phyloP scores from a whole-genome alignment of 2,888 invertebrate species.

The Lymantria monacha region DNA sequence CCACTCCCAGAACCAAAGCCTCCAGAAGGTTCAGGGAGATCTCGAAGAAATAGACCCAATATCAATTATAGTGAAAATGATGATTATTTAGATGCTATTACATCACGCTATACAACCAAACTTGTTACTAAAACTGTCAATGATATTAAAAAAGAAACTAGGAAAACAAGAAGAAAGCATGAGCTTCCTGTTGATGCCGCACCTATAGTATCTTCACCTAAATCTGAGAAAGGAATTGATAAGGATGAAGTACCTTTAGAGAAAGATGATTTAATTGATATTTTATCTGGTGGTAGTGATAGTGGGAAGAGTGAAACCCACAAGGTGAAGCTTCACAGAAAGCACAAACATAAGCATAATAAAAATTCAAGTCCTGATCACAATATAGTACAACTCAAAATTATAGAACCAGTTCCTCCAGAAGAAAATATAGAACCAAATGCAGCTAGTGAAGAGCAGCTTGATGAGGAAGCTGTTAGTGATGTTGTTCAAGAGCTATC shows the following conservation, averaged over 20 bases:
- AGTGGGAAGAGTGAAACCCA: slow-evolving; percentile 50
- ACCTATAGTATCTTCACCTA: slow-evolving; percentile 36
- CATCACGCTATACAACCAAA: slow-evolving; percentile 63
- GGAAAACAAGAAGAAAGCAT: slow-evolving; percentile 63
- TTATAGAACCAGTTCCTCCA: slow-evolving; percentile 15
- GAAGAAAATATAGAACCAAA: slow-evolving; percentile 29
- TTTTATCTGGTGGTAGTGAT: slow-evolving; percentile 57
- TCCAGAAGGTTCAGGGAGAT: slow-evolving; percentile 65
- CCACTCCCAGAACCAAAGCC: slow-evolving; percentile 70
- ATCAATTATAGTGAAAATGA: slow-evolving; percentile 82
- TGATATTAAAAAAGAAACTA: slow-evolving; percentile 70
- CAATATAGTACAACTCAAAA: slow-evolving; percentile 18
- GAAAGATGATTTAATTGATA: slow-evolving; percentile 62
- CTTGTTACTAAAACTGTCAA: slow-evolving; percentile 62
- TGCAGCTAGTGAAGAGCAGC: slow-evolving; percentile 33
- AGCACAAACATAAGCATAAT: slow-evolving; percentile 57
- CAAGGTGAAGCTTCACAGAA: slow-evolving; percentile 58
- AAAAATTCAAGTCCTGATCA: slow-evolving; percentile 59
- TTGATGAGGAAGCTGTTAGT: slow-evolving; percentile 40
- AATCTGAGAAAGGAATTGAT: slow-evolving; percentile 42
- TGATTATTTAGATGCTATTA: slow-evolving; percentile 75
- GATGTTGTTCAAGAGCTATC: slow-evolving; percentile 40
- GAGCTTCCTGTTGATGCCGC: slow-evolving; percentile 46
- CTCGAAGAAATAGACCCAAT: slow-evolving; percentile 73
- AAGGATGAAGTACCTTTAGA: slow-evolving; percentile 47